These are phyloP conservation scores for Venturia canescens DNA, from an alignment of 1,140 invertebrate genomes.

Conservation along the genomic window DNA sequence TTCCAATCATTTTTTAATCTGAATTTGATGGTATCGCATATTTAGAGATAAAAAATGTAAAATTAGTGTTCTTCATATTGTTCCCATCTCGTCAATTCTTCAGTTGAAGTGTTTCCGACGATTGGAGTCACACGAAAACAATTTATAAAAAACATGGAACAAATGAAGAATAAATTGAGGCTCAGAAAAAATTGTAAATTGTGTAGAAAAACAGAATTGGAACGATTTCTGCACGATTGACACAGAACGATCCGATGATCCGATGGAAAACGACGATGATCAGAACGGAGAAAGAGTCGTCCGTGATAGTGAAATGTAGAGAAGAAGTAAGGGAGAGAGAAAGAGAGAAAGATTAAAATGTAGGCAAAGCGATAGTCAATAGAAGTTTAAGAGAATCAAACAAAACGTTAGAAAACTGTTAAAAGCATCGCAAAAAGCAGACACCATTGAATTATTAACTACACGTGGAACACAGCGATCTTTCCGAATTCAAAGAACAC, in stretches of 20 bases:
- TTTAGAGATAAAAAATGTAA: background rate
- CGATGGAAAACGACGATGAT: slow-evolving; percentile 35
- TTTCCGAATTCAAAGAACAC: slow-evolving; percentile 40
- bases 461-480: slow-evolving; percentile 32
- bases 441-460: slow-evolving; percentile 41
- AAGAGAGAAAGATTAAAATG: background rate
- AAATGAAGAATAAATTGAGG: too few relatives aligned
- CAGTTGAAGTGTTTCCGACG: slow-evolving; percentile 3
- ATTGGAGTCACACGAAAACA: background rate
- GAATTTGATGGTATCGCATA: background rate
- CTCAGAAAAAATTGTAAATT: slow-evolving; percentile 2
- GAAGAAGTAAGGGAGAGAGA: too few relatives aligned
- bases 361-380: slow-evolving; percentile 5
- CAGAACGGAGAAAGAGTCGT: slow-evolving; percentile 17
- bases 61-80: background rate
- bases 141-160: slow-evolving; percentile 1
- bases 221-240: slow-evolving; percentile 19
- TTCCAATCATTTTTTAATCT: background rate
- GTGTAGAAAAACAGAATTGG: slow-evolving; percentile 8
- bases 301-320: background rate
- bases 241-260: slow-evolving; percentile 27
- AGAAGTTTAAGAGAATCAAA: background rate
- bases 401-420: slow-evolving; percentile 4
- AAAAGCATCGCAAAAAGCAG: slow-evolving; percentile 43
- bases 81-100: background rate